phyloP scores from a whole-genome alignment of 2,113 vertebrate species.

The Trachemys scripta region DNA sequence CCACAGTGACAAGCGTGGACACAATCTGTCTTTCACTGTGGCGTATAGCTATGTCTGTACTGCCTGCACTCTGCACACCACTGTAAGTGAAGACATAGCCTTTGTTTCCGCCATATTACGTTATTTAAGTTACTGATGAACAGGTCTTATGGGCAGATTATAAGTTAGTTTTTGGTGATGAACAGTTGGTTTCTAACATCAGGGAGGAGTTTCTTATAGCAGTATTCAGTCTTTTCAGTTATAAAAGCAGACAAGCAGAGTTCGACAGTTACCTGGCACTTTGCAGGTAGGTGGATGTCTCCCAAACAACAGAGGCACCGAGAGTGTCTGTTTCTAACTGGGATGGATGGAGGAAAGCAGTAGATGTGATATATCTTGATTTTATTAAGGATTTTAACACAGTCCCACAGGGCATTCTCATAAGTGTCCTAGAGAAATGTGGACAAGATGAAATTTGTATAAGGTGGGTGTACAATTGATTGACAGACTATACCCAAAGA shows the following conservation, averaged over 20 bases:
- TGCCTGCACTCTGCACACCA: neutral
- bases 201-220: neutral
- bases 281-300: neutral
- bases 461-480: no score
- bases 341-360: no score
- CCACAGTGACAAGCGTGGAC: neutral
- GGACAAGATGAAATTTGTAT: no score
- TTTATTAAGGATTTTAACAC: no score
- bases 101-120: neutral
- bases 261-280: neutral
- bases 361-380: no score
- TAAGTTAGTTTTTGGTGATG: neutral
- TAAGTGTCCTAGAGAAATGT: no score
- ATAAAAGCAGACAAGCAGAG: neutral
- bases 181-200: neutral
- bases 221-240: neutral
- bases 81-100: neutral
- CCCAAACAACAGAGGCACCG: neutral
- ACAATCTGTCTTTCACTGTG: neutral
- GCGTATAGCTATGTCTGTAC: neutral
- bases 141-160: fast-evolving
- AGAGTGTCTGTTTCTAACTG: no score
- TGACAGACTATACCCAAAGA: no score
- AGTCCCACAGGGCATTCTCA: no score
- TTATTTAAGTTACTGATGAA: neutral